Percentiles rank a stretch among this genome's conserved stretches.
Conservation (phyloP, 1,140 invertebrate genomes). For the Lucilia sericata region DNA sequence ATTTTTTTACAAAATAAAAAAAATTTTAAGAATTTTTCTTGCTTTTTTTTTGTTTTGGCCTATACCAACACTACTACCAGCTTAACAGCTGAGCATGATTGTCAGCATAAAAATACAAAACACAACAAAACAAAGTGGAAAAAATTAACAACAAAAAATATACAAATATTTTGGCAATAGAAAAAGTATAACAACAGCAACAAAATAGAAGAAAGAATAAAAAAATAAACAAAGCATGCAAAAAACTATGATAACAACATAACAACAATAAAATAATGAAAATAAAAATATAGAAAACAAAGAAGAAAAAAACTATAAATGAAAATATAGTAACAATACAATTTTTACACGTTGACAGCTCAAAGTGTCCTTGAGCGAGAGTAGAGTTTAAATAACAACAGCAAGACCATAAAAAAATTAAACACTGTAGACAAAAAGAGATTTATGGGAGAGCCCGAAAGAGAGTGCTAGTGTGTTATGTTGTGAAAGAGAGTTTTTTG, state of each 20-base stretch:
- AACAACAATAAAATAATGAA: constrained; percentile 26
- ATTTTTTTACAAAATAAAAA: neutral
- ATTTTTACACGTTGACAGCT: constrained; percentile 46
- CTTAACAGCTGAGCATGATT: constrained; percentile 38
- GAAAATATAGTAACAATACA: constrained; percentile 36
- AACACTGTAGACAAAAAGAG: neutral
- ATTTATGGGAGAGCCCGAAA: no score
- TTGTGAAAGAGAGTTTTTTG: no score
- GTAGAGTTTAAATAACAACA: constrained; percentile 26
- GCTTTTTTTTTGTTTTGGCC: neutral
- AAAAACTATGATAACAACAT: constrained; percentile 43
- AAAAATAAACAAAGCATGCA: neutral
- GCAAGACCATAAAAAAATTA: neutral
- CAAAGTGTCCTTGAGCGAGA: constrained; percentile 48
- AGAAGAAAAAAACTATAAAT: constrained; percentile 12
- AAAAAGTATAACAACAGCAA: neutral
- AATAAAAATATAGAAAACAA: constrained; percentile 14
- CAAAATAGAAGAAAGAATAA: neutral
- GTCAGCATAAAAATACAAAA: constrained; percentile 12
- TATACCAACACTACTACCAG: neutral
- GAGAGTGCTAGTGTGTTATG: neutral
- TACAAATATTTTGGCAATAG: neutral
- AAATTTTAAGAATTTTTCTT: neutral
- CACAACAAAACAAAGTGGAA: neutral
- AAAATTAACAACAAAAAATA: neutral